A percentile compares a stretch with the other conserved stretches of the same genome.
These are phyloP conservation scores for Vultur gryphus DNA, from an alignment of 2,797 vertebrate species.

Conservation along the genomic window DNA sequence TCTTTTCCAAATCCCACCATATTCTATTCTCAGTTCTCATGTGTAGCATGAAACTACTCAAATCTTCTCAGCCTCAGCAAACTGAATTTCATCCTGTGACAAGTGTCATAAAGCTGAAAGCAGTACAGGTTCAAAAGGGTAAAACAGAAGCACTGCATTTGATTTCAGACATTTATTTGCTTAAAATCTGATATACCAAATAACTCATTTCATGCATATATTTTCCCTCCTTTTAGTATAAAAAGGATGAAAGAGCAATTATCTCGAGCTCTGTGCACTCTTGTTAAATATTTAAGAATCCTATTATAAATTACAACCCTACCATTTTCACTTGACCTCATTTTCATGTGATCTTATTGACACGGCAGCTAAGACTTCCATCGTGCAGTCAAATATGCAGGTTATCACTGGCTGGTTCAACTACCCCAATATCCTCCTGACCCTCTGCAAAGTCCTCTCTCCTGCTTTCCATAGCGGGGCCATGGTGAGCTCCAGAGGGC, in stretches of 20 bases:
- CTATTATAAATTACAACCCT: neutral
- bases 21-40: neutral
- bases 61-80: conserved; percentile 18
- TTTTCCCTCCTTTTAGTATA: neutral
- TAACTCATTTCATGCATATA: neutral
- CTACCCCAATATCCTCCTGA: neutral
- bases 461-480: neutral
- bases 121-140: neutral
- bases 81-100: conserved; percentile 18
- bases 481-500: neutral
- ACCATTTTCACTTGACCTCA: neutral
- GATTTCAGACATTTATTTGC: neutral
- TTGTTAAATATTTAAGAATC: neutral
- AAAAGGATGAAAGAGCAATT: neutral
- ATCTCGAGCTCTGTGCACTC: neutral
- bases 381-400: neutral
- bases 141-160: neutral
- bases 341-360: neutral
- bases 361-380: neutral
- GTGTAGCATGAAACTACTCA: neutral
- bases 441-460: neutral
- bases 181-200: neutral
- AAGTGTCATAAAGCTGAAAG: neutral
- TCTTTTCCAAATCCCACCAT: neutral
- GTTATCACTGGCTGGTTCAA: neutral